Evolutionary conservation across 92 coral and sea anemone species (phyloP), one percentile per base, ranked within the genome.

Genomic region (Epizoanthus scotinus): DNA sequence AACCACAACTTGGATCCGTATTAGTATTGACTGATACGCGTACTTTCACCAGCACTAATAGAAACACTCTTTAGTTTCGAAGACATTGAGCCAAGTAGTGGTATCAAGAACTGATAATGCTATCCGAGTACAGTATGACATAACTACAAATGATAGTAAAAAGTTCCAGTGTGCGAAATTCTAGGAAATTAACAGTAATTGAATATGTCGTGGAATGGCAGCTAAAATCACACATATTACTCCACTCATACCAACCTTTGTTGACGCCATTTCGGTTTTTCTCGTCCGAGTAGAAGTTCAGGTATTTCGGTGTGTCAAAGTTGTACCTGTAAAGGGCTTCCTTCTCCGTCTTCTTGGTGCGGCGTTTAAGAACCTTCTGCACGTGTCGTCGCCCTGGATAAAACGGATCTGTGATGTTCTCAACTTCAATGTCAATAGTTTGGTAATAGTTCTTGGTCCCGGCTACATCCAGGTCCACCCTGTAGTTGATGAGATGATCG

Each of bases 401-500:
- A 91, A 90, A 93, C n/a, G 63, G 42, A 38, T 84, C 85, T 0
- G 70, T 44, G 36, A 52, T 82, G 57, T 88, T 83, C 44, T 90
- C 85, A 5, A 67, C 77, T 38, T 18, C 64, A 15, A 91, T 84
- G 54, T 85, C 82, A 66, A 93, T 86, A 21, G 87, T 81, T 69
- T 87, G 90, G 84, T 88, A 91, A 15, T 90, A 91, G 70, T 95
- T 95, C 13, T 50, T 24, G 55, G 65, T 69, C 24, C 87, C 89
- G 5, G 72, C 79, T 0, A 94, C 82, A 25, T 94, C 98, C 0
- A 94, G 75, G 63, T 94, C 98, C 14, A 91, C 91, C 61, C 89
- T 91, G 82, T 88, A 94, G 87, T 94, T 85, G 31, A 94, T 71
- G 26, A 94, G 52, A 24, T 89, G 93, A 36, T 94, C 92, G 66